These are phyloP conservation scores for Drosophila kanekoi DNA, from an alignment of 2,888 invertebrate genomes.

Conservation along the genomic window DNA sequence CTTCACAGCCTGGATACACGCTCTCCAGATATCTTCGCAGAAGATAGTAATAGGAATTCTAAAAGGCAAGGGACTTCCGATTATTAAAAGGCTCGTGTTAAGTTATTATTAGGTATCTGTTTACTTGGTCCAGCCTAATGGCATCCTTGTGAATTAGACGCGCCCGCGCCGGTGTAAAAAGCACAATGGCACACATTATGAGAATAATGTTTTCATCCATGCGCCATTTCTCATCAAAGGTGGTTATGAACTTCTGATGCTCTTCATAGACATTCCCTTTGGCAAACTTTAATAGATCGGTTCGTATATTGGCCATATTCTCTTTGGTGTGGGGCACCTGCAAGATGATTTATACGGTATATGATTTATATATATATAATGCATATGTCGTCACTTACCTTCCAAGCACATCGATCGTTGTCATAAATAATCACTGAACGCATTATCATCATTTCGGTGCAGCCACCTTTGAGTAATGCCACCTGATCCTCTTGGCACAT, in stretches of 20 bases:
- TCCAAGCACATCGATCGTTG: slow-evolving; percentile 94
- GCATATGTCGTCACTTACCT: slow-evolving; percentile 86
- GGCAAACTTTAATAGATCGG: slow-evolving; percentile 95
- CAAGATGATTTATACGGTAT: slow-evolving; percentile 14
- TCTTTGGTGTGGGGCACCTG: slow-evolving; percentile 93
- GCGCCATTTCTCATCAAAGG: slow-evolving; percentile 94
- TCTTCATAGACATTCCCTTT: slow-evolving; percentile 95
- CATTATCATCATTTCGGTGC: slow-evolving; percentile 98
- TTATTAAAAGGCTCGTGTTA: background rate
- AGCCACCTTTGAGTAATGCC: slow-evolving; percentile 90
- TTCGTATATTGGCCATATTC: slow-evolving; percentile 91
- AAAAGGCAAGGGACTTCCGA: slow-evolving; percentile 59
- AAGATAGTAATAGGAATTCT: slow-evolving; percentile 96
- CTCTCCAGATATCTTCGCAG: slow-evolving; percentile 93
- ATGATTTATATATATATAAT: background rate
- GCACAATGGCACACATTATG: slow-evolving; percentile 94
- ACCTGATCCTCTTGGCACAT: slow-evolving; percentile 98
- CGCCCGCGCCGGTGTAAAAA: slow-evolving; percentile 94
- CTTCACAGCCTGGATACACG: slow-evolving; percentile 93
- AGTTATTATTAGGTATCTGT: background rate
- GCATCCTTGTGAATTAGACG: slow-evolving; percentile 93
- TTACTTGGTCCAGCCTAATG: slow-evolving; percentile 93
- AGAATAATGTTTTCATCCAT: slow-evolving; percentile 95
- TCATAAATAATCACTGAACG: slow-evolving; percentile 97
- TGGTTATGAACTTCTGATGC: slow-evolving; percentile 93